phyloP scores from a whole-genome alignment of 2,797 vertebrate genomes.

The Ptychobarbus kaznakovi region DNA sequence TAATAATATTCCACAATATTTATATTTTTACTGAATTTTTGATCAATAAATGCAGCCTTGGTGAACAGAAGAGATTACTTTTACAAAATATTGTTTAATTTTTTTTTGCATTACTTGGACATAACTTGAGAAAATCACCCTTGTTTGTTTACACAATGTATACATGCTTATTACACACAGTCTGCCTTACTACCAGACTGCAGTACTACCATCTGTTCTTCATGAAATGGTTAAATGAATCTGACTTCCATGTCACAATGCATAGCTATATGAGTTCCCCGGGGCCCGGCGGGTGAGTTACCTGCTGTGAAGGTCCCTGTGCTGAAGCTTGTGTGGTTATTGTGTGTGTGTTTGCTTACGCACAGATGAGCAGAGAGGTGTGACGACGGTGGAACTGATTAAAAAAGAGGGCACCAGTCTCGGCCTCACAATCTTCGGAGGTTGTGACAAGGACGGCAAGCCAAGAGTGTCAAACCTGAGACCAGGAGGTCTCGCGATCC shows the following conservation, averaged over 20 bases:
- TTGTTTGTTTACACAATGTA: neutral
- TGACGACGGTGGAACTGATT: conserved; percentile 94
- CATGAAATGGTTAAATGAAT: conserved; percentile 6
- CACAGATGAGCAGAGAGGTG: conserved; percentile 92
- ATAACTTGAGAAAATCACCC: neutral
- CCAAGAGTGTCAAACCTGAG: conserved; percentile 95
- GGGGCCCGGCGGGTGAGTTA: neutral
- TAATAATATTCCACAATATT: neutral
- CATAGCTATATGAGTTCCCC: neutral
- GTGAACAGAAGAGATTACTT: neutral
- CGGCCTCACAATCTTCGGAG: conserved; percentile 96
- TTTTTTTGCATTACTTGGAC: neutral
- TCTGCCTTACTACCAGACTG: neutral
- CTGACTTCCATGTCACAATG: conserved; percentile 15
- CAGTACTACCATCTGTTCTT: conserved; percentile 5
- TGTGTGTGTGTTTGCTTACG: conserved; percentile 62
- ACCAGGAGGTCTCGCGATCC: conserved; percentile 93
- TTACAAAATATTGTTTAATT: no score
- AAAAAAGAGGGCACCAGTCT: conserved; percentile 97
- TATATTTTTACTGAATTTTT: neutral
- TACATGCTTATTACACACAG: neutral
- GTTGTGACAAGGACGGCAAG: conserved; percentile 97
- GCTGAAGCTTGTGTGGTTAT: conserved; percentile 58
- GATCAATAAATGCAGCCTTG: neutral
- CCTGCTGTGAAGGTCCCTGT: conserved; percentile 49